These are phyloP conservation scores for Pterois miles DNA, from an alignment of 2,797 vertebrate species.

Conservation along the genomic window DNA sequence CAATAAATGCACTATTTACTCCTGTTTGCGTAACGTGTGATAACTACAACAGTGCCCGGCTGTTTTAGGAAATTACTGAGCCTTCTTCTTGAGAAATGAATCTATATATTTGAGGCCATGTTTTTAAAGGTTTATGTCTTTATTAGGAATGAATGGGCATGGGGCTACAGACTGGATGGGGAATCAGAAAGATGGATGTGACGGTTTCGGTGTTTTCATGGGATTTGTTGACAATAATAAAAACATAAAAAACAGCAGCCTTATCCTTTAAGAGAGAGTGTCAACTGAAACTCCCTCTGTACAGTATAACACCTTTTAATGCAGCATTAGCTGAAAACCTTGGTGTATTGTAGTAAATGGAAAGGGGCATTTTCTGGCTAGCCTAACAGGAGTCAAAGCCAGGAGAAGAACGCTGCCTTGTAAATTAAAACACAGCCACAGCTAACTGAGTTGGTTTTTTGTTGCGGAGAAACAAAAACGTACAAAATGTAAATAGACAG, in stretches of 20 bases:
- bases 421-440: not conserved
- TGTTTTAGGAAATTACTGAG: not conserved
- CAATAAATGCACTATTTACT: not conserved
- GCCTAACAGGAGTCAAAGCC: not conserved
- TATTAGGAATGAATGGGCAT: rapidly evolving
- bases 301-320: too few species aligned
- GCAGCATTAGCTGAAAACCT: not conserved
- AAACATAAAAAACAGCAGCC: not conserved
- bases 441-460: rapidly evolving
- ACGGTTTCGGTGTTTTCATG: not conserved
- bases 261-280: not conserved
- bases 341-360: not conserved
- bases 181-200: not conserved
- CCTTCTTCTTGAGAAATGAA: not conserved
- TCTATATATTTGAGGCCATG: not conserved
- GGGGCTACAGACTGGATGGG: not conserved
- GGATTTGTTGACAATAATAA: not conserved
- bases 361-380: not conserved
- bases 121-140: not conserved
- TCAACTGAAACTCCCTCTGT: not conserved
- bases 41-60: not conserved
- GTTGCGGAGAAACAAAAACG: not conserved
- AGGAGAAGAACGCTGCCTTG: not conserved
- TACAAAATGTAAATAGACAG: not conserved
- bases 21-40: not conserved